Percentiles rank a stretch among this genome's conserved stretches.
Conservation (phyloP, 2,797 vertebrate species). For the Mormyrus proboscirostris region DNA sequence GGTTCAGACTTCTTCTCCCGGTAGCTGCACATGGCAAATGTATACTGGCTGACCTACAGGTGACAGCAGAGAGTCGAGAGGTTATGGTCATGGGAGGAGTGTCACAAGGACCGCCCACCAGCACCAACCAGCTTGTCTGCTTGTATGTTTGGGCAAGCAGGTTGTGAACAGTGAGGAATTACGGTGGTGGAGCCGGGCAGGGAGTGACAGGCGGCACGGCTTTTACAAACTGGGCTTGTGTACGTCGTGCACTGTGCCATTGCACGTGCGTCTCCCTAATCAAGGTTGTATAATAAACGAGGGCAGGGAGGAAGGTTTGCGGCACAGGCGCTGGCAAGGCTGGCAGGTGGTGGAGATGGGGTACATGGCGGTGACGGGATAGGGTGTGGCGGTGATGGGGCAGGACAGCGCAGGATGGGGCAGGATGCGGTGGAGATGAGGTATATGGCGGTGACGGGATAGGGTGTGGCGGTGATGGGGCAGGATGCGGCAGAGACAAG, state of each 20-base stretch:
- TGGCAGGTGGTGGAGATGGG: background rate
- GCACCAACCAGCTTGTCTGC: background rate
- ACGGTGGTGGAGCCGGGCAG: background rate
- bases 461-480: too few species aligned
- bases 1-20: conserved; percentile 96
- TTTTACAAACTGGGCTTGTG: background rate
- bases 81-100: background rate
- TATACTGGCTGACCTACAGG: conserved; percentile 93
- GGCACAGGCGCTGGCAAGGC: background rate
- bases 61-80: conserved; percentile 29
- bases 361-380: background rate
- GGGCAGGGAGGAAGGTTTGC: background rate
- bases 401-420: too few species aligned
- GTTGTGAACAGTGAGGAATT: background rate
- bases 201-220: background rate
- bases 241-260: background rate
- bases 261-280: background rate
- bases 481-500: too few species aligned
- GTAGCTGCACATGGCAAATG: conserved; percentile 98
- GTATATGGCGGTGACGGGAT: too few species aligned
- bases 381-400: background rate
- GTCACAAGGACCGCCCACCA: background rate
- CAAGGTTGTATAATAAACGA: background rate
- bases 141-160: background rate
- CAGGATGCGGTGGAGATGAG: too few species aligned